A percentile compares a stretch with the other conserved stretches of the same genome.
These are phyloP conservation scores for Mythimna loreyi DNA, from an alignment of 2,888 invertebrate species.

Conservation along the genomic window DNA sequence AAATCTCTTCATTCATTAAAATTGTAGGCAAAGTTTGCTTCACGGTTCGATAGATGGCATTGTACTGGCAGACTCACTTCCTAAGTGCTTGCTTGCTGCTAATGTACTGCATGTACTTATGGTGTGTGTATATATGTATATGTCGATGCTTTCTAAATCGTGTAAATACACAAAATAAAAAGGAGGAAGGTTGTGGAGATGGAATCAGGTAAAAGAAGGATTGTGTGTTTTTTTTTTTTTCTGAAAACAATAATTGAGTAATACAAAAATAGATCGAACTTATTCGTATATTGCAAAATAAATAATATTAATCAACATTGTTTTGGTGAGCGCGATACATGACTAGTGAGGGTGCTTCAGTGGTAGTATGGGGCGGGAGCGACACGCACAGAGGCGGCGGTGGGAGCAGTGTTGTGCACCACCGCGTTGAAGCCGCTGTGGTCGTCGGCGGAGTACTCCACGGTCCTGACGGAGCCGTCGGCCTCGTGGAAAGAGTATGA, in stretches of 20 bases:
- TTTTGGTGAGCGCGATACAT: constrained; percentile 44
- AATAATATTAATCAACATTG: constrained; percentile 57
- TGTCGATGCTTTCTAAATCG: too few species aligned
- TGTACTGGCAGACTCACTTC: too few species aligned
- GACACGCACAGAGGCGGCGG: constrained; percentile 62
- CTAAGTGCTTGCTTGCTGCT: too few species aligned
- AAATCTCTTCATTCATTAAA: too few species aligned
- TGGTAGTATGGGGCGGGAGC: constrained; percentile 71
- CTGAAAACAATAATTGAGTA: not conserved
- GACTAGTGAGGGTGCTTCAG: constrained; percentile 50
- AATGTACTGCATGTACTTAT: too few species aligned
- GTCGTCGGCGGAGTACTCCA: constrained; percentile 89
- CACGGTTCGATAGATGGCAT: too few species aligned
- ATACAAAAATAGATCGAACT: constrained; percentile 25
- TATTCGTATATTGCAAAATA: constrained; percentile 58
- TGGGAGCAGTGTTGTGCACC: constrained; percentile 78
- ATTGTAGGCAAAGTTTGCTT: too few species aligned
- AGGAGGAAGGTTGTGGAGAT: too few species aligned
- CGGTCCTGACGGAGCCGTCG: constrained; percentile 90
- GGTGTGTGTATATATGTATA: too few species aligned
- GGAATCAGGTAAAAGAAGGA: too few species aligned
- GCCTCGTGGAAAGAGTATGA: constrained; percentile 90
- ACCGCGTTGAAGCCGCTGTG: constrained; percentile 88
- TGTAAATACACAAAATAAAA: too few species aligned
- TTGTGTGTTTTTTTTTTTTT: too few species aligned